Evolutionary conservation across 1,140 invertebrate genomes (phyloP), one percentile per base, ranked within the genome.

Genomic region (Ostrea edulis): DNA sequence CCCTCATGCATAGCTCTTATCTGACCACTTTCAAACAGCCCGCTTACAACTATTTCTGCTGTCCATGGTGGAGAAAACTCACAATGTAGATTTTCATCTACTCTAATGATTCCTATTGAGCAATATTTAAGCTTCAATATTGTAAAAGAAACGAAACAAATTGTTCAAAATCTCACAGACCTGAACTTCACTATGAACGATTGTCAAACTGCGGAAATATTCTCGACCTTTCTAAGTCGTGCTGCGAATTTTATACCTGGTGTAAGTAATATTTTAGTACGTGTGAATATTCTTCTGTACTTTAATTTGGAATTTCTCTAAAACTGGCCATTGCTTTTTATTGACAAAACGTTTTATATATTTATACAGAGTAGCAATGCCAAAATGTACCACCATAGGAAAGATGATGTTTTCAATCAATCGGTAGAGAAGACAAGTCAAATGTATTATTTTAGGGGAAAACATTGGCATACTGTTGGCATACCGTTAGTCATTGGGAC

Each of bases 71-170:
- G 68, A 77, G 29, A 25, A 77, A 35, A 25, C 22, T 0, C 3
- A 1, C 68, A 77, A 14, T 77, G 68, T 77, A 8, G 8, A 4
- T 25, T 14, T 4, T 25, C 11, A 11, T 3, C 68, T 11, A 14
- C 68, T 0, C 68, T 12, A 29, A 12, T n/a, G 55, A 17, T 5
- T 29, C 14, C 68, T 77, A 29, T 29, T 29, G 25, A 77, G 35
- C 68, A 77, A 77, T 77, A 77, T 77, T 25, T 77, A 25, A 77
- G 35, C 29, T 77, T 77, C 12, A 35, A 77, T 29, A 77, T 77
- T 77, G 68, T 25, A 35, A 77, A 77, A 25, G 25, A 77, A 77
- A 35, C 68, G 3, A 29, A 35, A 0, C 25, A 29, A 35, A 77
- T 35, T 17, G 17, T 77, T 29, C 22, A 35, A 77, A 77, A 22